These are phyloP conservation scores for Physeter macrocephalus DNA, from an alignment of 2,113 vertebrate species.

Conservation along the genomic window DNA sequence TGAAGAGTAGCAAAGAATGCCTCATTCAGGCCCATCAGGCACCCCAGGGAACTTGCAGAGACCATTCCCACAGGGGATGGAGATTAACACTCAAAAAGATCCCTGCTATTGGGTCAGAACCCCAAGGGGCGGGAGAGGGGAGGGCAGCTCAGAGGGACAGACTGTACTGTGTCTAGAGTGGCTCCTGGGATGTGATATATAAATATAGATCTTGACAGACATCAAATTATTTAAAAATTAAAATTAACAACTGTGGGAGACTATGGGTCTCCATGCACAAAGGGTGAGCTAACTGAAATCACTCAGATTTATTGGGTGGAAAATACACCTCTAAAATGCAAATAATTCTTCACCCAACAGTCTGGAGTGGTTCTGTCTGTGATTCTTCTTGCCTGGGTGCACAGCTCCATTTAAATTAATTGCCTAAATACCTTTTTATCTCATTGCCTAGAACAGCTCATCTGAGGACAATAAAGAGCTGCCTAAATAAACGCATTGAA, in stretches of 20 bases:
- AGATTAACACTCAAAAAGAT: neutral
- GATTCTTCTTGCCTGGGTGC: constrained; percentile 38
- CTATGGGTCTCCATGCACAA: constrained; percentile 9
- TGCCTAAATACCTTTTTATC: constrained; percentile 65
- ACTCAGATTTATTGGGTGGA: constrained; percentile 44
- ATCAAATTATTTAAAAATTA: constrained; percentile 54
- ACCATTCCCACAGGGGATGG: neutral
- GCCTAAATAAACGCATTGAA: constrained; percentile 40
- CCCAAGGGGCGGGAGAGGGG: rapidly evolving
- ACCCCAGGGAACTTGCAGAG: neutral
- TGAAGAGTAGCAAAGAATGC: neutral
- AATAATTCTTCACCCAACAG: constrained; percentile 53
- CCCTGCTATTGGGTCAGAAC: neutral
- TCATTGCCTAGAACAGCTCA: constrained; percentile 59
- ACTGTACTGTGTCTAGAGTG: neutral
- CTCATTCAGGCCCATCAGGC: neutral
- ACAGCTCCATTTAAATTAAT: constrained; percentile 69
- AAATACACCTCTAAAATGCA: constrained; percentile 56
- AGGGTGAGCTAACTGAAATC: constrained; percentile 43
- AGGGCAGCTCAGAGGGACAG: neutral
- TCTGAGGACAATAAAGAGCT: constrained; percentile 57
- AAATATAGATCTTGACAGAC: neutral
- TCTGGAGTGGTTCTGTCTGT: constrained; percentile 59
- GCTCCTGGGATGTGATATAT: neutral
- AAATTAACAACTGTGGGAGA: constrained; percentile 59